phyloP scores from a whole-genome alignment of 2,797 vertebrate genomes.

The Ispidina lecontei region DNA sequence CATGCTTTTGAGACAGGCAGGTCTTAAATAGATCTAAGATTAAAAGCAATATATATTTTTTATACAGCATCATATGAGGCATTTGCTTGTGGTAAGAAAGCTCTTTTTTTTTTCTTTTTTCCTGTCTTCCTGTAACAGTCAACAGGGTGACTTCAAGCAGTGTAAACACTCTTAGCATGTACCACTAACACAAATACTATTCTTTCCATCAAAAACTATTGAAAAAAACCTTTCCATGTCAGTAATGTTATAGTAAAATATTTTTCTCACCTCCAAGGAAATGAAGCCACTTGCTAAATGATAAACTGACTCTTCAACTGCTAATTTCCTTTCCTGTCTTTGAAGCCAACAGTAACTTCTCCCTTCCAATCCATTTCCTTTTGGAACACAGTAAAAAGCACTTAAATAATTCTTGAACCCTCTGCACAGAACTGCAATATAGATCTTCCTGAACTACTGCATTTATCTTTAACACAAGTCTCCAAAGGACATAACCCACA shows the following conservation, averaged over 20 bases:
- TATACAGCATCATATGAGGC: not conserved
- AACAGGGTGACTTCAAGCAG: not conserved
- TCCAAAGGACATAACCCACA: conserved; percentile 58
- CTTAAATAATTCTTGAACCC: not conserved
- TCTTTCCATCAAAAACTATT: not conserved
- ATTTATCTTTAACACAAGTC: conserved; percentile 17
- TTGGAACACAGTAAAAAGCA: not conserved
- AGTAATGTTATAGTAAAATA: not conserved
- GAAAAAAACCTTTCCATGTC: not conserved
- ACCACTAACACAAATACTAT: not conserved
- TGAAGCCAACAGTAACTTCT: not conserved
- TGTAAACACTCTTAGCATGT: not conserved
- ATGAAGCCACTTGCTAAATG: not conserved
- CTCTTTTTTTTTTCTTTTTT: not conserved
- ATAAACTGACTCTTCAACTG: not conserved
- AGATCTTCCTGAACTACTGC: conserved; percentile 18
- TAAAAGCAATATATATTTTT: not conserved
- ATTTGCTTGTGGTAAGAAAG: not conserved
- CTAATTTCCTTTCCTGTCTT: not conserved
- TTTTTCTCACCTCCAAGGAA: not conserved
- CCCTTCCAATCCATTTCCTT: not conserved
- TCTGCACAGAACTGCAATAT: not conserved
- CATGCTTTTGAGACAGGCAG: not conserved
- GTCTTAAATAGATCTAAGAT: not conserved
- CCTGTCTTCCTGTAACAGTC: not conserved